Evolutionary conservation across 2,113 vertebrate species (phyloP).

Genomic region (Chaetodon trifascialis): DNA sequence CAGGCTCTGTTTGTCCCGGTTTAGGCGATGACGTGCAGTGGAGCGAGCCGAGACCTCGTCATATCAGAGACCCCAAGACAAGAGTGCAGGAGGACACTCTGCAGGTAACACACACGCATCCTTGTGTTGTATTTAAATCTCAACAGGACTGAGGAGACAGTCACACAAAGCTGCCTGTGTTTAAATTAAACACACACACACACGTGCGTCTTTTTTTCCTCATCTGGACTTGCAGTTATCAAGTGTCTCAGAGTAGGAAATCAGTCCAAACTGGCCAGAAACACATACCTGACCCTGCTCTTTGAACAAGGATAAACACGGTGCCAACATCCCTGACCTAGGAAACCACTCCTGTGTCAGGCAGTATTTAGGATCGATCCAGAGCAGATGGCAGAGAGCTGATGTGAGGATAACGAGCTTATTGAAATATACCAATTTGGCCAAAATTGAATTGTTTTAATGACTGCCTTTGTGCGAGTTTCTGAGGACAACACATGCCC

Average conservation of each 20-base stretch:
- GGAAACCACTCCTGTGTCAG: background rate
- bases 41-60: conserved; percentile 92
- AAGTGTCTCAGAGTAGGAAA: background rate
- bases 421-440: background rate
- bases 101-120: conserved; percentile 86
- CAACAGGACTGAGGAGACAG: background rate
- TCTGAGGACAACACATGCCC: background rate
- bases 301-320: background rate
- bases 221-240: background rate
- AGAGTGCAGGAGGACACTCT: conserved; percentile 92
- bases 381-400: background rate
- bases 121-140: background rate
- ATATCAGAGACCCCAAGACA: conserved; percentile 92
- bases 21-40: conserved; percentile 93
- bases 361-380: background rate
- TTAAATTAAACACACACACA: background rate
- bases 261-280: background rate
- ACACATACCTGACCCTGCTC: background rate
- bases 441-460: background rate
- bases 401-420: background rate
- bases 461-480: background rate
- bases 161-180: background rate
- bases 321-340: background rate
- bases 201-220: background rate
- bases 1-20: background rate